These are phyloP conservation scores for Cryptoleucopteryx plumbea DNA, from an alignment of 2,113 vertebrate genomes.

Conservation along the genomic window DNA sequence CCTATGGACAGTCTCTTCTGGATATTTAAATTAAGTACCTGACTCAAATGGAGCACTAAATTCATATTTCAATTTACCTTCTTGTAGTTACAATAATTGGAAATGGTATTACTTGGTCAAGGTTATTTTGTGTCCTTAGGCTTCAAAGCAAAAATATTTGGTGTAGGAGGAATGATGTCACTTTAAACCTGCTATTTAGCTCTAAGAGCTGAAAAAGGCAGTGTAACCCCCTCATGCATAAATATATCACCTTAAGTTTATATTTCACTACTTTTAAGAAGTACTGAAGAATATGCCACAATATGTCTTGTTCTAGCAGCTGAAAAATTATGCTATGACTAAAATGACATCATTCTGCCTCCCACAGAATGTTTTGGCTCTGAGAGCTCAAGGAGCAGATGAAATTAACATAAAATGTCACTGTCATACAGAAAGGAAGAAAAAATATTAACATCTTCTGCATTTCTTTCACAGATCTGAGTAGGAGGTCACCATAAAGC, in stretches of 20 bases:
- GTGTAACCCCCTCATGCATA: constrained; percentile 62
- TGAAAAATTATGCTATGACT: constrained; percentile 77
- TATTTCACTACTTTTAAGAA: constrained; percentile 72
- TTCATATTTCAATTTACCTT: background rate
- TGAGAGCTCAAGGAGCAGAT: constrained; percentile 69
- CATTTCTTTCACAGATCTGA: constrained; percentile 55
- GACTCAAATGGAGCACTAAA: background rate
- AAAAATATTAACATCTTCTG: constrained; percentile 69
- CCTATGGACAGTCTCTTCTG: background rate
- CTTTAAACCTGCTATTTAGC: constrained; percentile 46
- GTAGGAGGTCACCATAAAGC: constrained; percentile 59
- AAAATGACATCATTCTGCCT: constrained; percentile 77
- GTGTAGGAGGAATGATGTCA: constrained; percentile 39
- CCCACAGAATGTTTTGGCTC: constrained; percentile 74
- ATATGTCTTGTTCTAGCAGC: constrained; percentile 78
- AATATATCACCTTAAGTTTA: constrained; percentile 73
- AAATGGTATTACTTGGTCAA: background rate
- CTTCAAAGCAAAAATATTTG: constrained; percentile 13
- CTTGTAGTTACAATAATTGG: background rate
- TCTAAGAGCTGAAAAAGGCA: constrained; percentile 62
- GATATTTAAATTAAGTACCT: background rate
- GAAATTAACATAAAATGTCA: constrained; percentile 77
- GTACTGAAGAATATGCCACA: constrained; percentile 76
- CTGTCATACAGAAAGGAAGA: constrained; percentile 63
- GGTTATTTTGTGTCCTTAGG: background rate